Conservation (phyloP, 2,888 invertebrate species). For the Eupeodes latifasciatus region DNA sequence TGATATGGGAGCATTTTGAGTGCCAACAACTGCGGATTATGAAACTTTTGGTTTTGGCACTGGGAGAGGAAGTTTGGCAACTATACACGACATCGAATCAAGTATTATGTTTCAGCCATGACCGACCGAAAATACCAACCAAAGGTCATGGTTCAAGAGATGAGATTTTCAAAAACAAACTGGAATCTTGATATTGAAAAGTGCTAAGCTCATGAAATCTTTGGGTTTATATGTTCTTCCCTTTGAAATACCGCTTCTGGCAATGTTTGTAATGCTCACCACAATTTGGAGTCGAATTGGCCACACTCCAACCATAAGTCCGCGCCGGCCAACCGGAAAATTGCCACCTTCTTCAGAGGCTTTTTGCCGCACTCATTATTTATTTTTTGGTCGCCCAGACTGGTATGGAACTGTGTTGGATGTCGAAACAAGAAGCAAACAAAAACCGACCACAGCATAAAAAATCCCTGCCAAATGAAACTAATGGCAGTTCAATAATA, state of each 20-base stretch:
- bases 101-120: conserved; percentile 20
- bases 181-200: conserved; percentile 65
- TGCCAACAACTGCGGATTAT: conserved; percentile 37
- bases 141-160: conserved; percentile 58
- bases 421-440: conserved; percentile 15
- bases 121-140: conserved; percentile 12
- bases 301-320: conserved; percentile 48
- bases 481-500: conserved; percentile 67
- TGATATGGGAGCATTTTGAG: conserved; percentile 4
- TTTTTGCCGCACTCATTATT: conserved; percentile 44
- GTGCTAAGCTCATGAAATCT: conserved; percentile 29
- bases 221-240: conserved; percentile 38
- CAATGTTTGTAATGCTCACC: conserved; percentile 2
- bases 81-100: background rate
- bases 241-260: conserved; percentile 32
- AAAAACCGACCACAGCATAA: conserved; percentile 29
- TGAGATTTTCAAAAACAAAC: conserved; percentile 27
- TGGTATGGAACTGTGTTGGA: conserved; percentile 9
- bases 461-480: conserved; percentile 59
- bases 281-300: conserved; percentile 58
- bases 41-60: conserved; percentile 38
- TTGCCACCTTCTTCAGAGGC: conserved; percentile 65
- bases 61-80: conserved; percentile 27
- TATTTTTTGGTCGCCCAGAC: background rate
- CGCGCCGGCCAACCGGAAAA: conserved; percentile 50